Conservation (phyloP, 2,888 invertebrate genomes). For the Herminia tarsipennalis region DNA sequence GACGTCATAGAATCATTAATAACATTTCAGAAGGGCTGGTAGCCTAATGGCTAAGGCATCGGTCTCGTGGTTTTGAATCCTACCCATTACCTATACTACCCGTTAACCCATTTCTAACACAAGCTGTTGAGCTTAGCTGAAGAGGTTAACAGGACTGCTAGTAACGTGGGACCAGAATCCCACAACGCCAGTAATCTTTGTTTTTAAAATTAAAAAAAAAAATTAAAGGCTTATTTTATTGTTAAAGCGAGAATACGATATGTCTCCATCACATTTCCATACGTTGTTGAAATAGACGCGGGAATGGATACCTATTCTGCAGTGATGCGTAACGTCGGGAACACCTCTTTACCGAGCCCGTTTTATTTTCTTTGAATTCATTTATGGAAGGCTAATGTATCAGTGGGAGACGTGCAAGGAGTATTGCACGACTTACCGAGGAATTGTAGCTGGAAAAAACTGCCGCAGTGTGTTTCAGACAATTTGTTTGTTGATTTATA, state of each 20-base stretch:
- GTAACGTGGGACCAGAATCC: too few species aligned
- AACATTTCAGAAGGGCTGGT: too few species aligned
- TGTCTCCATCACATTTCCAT: constrained; percentile 80
- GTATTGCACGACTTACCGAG: constrained; percentile 6
- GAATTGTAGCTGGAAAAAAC: constrained; percentile 9
- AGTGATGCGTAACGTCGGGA: constrained; percentile 64
- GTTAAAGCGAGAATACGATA: constrained; percentile 71
- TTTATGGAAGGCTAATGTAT: constrained; percentile 41
- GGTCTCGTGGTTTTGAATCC: too few species aligned
- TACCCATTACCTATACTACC: too few species aligned
- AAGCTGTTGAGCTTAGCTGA: too few species aligned
- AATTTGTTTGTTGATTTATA: not conserved
- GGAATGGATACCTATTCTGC: constrained; percentile 62
- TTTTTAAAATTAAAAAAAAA: too few species aligned
- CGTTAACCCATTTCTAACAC: too few species aligned
- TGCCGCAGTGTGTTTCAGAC: not conserved
- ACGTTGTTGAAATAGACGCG: constrained; percentile 68
- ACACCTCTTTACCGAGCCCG: constrained; percentile 53
- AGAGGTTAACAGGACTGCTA: too few species aligned
- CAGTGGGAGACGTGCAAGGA: constrained; percentile 22
- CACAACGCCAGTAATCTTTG: too few species aligned
- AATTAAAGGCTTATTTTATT: too few species aligned
- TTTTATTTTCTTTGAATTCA: constrained; percentile 48
- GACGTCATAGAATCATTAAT: too few species aligned
- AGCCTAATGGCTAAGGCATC: too few species aligned